These are phyloP conservation scores for Corythornis vintsioides DNA, from an alignment of 2,113 vertebrate genomes.

Conservation along the genomic window DNA sequence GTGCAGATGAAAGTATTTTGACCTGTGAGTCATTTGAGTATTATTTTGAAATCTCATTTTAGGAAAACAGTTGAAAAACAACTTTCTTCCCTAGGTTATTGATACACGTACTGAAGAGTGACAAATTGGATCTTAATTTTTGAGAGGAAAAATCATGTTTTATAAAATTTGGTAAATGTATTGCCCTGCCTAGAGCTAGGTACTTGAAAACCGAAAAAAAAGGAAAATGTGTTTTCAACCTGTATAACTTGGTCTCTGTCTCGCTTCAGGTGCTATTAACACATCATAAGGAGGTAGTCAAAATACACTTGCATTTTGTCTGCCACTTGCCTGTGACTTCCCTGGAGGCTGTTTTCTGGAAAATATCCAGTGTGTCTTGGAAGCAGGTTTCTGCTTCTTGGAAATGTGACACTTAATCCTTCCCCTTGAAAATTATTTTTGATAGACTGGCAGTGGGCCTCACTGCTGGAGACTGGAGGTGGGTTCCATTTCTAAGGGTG, in stretches of 20 bases:
- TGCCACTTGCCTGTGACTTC: slow-evolving; percentile 26
- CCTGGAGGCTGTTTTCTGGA: not conserved
- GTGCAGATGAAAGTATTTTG: not conserved
- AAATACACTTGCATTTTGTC: slow-evolving; percentile 20
- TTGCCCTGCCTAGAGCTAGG: not conserved
- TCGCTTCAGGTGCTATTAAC: not conserved
- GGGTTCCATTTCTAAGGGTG: not conserved
- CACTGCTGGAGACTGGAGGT: not conserved
- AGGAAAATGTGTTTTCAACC: not conserved
- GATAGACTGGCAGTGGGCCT: not conserved
- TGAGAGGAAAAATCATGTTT: not conserved
- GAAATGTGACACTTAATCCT: slow-evolving; percentile 8
- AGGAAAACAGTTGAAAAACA: not conserved
- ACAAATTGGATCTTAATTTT: not conserved
- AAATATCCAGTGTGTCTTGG: slow-evolving; percentile 16
- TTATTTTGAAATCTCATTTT: not conserved
- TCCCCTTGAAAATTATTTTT: not conserved
- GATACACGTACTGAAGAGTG: not conserved
- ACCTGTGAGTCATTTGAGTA: not conserved
- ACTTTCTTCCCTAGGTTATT: not conserved
- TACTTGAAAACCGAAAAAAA: not conserved
- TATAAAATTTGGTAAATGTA: not conserved
- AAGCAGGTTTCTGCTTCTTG: slow-evolving; percentile 8
- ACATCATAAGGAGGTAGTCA: not conserved
- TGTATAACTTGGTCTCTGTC: not conserved